Percentiles rank a stretch among this genome's conserved stretches.
phyloP scores from a whole-genome alignment of 2,113 vertebrate genomes.

The Percina caprodes region DNA sequence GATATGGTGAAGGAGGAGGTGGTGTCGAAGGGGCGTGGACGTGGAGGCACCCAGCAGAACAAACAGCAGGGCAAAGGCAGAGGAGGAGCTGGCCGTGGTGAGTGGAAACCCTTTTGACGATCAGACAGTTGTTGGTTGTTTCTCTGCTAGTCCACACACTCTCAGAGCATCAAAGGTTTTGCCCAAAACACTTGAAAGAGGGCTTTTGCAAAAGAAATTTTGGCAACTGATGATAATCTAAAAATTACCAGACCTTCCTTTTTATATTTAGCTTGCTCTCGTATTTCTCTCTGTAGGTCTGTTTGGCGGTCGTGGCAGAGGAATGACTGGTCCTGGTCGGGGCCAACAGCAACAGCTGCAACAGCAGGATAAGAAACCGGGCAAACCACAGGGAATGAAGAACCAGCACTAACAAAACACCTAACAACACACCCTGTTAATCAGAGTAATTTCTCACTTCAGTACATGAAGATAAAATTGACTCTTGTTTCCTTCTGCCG shows the following conservation, averaged over 20 bases:
- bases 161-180: not conserved
- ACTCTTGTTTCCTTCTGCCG: constrained; percentile 46
- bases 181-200: not conserved
- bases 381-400: constrained; percentile 90
- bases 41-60: constrained; percentile 94
- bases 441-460: constrained; percentile 42
- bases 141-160: not conserved
- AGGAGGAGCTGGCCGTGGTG: constrained; percentile 88
- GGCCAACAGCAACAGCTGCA: constrained; percentile 86
- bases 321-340: constrained; percentile 84
- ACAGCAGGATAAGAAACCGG: constrained; percentile 91
- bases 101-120: constrained; percentile 6
- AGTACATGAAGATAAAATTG: constrained; percentile 21
- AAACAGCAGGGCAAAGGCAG: constrained; percentile 95
- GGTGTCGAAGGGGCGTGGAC: constrained; percentile 93
- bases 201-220: not conserved
- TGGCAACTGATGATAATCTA: not conserved
- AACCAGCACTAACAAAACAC: constrained; percentile 82
- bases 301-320: constrained; percentile 93
- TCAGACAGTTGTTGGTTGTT: not conserved
- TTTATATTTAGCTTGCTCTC: not conserved
- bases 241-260: not conserved
- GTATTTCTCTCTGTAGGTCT: constrained; percentile 83
- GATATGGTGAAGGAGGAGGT: constrained; percentile 99
- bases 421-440: constrained; percentile 8